Base-by-base conservation (phyloP, 2,113 vertebrate species). In the Salvelinus sp. region DNA sequence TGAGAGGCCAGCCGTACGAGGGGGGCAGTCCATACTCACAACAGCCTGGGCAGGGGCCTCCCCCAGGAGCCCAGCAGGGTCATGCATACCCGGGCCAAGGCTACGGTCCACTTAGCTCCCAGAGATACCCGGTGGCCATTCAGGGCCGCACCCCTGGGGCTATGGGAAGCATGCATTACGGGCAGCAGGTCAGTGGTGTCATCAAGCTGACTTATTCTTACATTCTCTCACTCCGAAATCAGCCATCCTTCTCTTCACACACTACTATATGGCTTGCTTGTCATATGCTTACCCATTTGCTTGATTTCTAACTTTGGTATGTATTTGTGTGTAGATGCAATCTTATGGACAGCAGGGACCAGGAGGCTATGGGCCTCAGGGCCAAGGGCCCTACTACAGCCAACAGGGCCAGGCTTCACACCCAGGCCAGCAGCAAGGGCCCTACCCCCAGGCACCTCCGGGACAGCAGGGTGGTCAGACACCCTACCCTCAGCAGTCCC, bases 291-390 rank as follows among this genome's bases (percentile, higher is more conserved):
- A 10, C 30, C 9, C 50, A 68, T 76, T 48, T 27, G 38, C n/a
- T 75, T 69, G 9, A 57, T 3, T 66, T 62, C 74, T 80, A 18
- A 80, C 10, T 12, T 2, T n/a, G 18, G 22, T 23, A 22, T 25
- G 13, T 75, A 10, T 76, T 63, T 79, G 38, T 76, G 2, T 84
- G 60, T 78, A 99, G 98, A 97, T 99, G 90, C 94, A 95, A 89
- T 94, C 96, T 44, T 99, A 98, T 0, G 96, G 94, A 86, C 98
- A 98, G 79, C 97, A 98, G 93, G 96, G 96, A 88, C 95, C 96
- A 88, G 84, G 93, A 62, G 93, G 94, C 0, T 99, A 99, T 60
- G 93, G 95, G 75, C 95, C 97, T 82, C 97, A 97, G 90, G 94
- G 96, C 91, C 97, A 99, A 93, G 93, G 93, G 79, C 94, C 95